Evolutionary conservation across 2,113 vertebrate genomes (phyloP), one percentile per base, ranked within the genome.

Genomic region (Arothron firmamentum): DNA sequence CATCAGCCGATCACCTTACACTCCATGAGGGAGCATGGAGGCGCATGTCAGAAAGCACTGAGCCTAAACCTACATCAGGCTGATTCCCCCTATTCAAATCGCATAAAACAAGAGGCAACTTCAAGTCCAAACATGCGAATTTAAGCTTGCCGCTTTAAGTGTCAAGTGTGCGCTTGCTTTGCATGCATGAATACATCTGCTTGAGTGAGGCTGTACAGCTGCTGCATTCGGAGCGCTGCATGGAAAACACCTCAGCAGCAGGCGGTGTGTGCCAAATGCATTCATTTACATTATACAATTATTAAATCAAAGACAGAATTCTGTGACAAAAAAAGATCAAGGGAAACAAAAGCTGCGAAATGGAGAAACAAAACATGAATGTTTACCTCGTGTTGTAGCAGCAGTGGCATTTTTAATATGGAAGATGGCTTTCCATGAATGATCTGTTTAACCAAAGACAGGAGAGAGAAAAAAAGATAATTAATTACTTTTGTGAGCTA

Each of bases 401-500:
- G 93, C 91, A 72, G 82, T 80, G 82, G 79, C 85, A 88, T 89
- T 89, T 89, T 88, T 88, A 89, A 88, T 77, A 93, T 87, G 88
- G 93, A 92, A 94, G 88, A 95, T 93, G 92, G 93, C 93, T 97
- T 94, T 94, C 94, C 94, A 93, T 95, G 93, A 94, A 94, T 95
- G 95, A 98, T 97, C 96, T 97, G 95, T 96, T 97, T 96, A 96
- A 97, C 93, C 94, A 95, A 94, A 96, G 93, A 94, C 93, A 96
- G 93, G 93, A 92, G 92, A 93, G 92, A 92, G 92, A 41, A 92
- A 94, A 94, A 92, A 90, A 92, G 95, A 93, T 95, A 96, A 98
- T 99, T 98, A 99, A 98, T 98, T 98, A 98, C 96, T 97, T 98
- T 95, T 97, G 95, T 97, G 95, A 96, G 95, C 95, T 96, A 98